Conservation (phyloP, 2,113 vertebrate species). For the Callipepla californica region DNA sequence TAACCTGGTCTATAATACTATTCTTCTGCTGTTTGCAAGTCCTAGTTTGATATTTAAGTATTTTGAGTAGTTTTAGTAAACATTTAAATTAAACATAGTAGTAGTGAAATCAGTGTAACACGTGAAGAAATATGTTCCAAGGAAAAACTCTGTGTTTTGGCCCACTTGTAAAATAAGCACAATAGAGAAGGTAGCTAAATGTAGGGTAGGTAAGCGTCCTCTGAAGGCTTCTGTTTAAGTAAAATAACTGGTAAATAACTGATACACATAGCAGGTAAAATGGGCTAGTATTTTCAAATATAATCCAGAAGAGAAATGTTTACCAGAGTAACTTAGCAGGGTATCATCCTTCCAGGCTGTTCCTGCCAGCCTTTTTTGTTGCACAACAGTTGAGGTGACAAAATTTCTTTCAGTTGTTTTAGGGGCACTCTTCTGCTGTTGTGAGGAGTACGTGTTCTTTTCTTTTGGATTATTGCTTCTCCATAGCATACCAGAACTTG, state of each 20-base stretch:
- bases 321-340: background rate
- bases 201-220: background rate
- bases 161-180: background rate
- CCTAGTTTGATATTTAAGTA: background rate
- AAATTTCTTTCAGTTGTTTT: background rate
- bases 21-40: background rate
- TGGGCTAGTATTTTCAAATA: background rate
- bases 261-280: background rate
- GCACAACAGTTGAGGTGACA: rapidly evolving
- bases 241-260: background rate
- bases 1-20: background rate
- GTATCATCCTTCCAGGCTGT: background rate
- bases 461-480: background rate
- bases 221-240: background rate
- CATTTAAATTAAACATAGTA: background rate
- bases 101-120: background rate
- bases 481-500: background rate
- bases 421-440: background rate
- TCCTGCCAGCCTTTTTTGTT: background rate
- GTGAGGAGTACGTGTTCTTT: background rate
- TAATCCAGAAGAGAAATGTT: background rate
- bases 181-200: background rate
- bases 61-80: background rate
- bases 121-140: background rate
- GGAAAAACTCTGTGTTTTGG: background rate